Conservation (phyloP, 1,140 invertebrate genomes). For the Drosophila ogumai region DNA sequence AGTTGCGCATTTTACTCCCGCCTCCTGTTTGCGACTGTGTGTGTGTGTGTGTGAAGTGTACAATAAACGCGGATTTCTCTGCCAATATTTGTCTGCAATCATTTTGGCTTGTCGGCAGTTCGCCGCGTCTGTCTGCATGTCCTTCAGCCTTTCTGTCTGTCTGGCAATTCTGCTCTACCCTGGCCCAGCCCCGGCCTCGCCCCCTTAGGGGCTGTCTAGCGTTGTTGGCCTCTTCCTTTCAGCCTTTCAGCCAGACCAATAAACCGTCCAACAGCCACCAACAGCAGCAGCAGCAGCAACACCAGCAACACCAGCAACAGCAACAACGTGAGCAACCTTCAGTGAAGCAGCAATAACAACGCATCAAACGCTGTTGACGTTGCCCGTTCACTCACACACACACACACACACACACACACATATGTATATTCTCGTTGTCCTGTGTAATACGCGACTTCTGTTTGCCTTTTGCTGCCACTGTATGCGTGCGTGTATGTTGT, state of each 20-base stretch:
- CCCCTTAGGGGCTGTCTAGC: constrained; percentile 22
- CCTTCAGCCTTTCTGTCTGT: constrained; percentile 7
- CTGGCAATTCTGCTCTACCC: constrained; percentile 9
- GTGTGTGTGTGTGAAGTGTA: constrained; percentile 63
- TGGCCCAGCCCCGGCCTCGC: neutral
- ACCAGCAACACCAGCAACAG: constrained; percentile 10
- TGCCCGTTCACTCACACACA: constrained; percentile 25
- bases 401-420: constrained; percentile 16
- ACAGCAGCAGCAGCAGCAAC: constrained; percentile 2
- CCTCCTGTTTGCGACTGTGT: constrained; percentile 1
- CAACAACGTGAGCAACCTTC: constrained; percentile 32
- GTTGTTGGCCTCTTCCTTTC: constrained; percentile 35
- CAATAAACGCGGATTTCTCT: constrained; percentile 78
- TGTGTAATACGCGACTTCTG: constrained; percentile 47
- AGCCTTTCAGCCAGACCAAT: constrained; percentile 53
- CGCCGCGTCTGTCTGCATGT: constrained; percentile 30
- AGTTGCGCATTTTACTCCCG: constrained; percentile 55
- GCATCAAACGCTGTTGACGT: constrained; percentile 61
- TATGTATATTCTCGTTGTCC: constrained; percentile 20
- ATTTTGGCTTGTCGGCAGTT: constrained; percentile 72
- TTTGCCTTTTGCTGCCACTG: constrained; percentile 12
- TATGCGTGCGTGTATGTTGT: constrained; percentile 5
- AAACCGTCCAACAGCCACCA: constrained; percentile 51
- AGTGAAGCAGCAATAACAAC: constrained; percentile 66
- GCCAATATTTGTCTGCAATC: constrained; percentile 80